Evolutionary conservation across 2,113 vertebrate species (phyloP).

Genomic region (Calidris pugnax): DNA sequence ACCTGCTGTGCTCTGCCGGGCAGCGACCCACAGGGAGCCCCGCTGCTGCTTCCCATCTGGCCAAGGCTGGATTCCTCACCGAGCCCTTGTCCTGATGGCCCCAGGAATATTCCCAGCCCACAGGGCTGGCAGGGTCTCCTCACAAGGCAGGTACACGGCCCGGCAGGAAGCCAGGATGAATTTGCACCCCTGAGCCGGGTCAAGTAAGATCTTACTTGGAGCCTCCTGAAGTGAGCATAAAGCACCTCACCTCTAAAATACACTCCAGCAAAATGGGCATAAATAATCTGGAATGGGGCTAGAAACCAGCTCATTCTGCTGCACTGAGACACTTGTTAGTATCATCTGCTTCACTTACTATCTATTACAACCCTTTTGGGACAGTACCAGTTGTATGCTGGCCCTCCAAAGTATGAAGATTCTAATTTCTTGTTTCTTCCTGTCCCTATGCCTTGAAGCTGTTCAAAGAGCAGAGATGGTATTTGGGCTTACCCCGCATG

Average conservation of each 20-base stretch:
- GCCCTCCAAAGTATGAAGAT: neutral
- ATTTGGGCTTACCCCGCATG: neutral
- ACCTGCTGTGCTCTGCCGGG: neutral
- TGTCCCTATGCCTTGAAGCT: neutral
- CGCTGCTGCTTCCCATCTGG: rapidly evolving
- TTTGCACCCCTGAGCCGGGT: neutral
- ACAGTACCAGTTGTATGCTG: neutral
- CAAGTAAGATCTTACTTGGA: neutral
- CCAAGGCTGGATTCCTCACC: neutral
- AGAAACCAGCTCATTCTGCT: neutral
- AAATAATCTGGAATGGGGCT: neutral
- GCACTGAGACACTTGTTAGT: neutral
- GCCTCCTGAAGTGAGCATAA: rapidly evolving
- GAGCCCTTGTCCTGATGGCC: neutral
- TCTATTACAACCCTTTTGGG: neutral
- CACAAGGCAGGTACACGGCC: neutral
- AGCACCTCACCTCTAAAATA: neutral
- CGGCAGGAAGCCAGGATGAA: neutral
- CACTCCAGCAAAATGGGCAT: neutral
- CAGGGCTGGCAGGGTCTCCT: neutral
- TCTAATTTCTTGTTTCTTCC: neutral
- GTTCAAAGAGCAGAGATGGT: neutral
- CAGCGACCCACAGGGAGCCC: neutral
- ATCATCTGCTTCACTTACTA: neutral
- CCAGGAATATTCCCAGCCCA: neutral